Base-by-base conservation (phyloP, 2,888 invertebrate genomes). In the Sarcophaga caerulescens region DNA sequence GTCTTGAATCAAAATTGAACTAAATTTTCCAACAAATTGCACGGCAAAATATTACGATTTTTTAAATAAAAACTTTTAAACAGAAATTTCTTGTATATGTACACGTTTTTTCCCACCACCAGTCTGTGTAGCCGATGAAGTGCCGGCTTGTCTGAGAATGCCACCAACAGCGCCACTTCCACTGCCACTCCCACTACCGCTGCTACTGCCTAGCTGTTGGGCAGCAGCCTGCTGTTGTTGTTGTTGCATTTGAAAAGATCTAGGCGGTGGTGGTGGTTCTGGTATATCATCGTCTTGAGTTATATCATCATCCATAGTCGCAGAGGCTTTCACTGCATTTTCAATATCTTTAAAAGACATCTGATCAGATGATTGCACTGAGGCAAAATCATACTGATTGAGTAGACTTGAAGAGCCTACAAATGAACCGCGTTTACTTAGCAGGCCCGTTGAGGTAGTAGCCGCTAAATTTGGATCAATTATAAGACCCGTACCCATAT, bases 41-140 rank as follows among this genome's bases (percentile, higher is more conserved):
- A 10, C 0, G 35, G 35, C 8, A 35, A 35, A 35, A 35, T 8
- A 35, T 35, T 35, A 10, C 2, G 2, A 35, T 35, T 1, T 52
- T 14, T 52, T 14, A 52, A 52, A 52, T 52, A 52, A 52, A 52
- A 52, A 52, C 59, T n/a, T 80, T 84, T 92, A 97, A 94, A 97
- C 97, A 86, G 97, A 97, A 94, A 98, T 98, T 93, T 98, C 97
- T 93, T 97, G 97, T 93, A 98, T 98, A 94, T 97, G 97, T 90
- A 98, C 97, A 93, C 97, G 95, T 93, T 97, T 97, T 94, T 97
- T 97, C 88, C 92, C 89, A 88, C 92, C 89, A 59, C 90, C 96
- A 81, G 96, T 96, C 11, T 96, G 96, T 1, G 88, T 84, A 23
- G 96, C 96, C 77, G 90, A 89, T 73, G 90, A 89, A 68, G 94